Conservation (phyloP, 1,140 invertebrate species). For the Archivesica marissinica region DNA sequence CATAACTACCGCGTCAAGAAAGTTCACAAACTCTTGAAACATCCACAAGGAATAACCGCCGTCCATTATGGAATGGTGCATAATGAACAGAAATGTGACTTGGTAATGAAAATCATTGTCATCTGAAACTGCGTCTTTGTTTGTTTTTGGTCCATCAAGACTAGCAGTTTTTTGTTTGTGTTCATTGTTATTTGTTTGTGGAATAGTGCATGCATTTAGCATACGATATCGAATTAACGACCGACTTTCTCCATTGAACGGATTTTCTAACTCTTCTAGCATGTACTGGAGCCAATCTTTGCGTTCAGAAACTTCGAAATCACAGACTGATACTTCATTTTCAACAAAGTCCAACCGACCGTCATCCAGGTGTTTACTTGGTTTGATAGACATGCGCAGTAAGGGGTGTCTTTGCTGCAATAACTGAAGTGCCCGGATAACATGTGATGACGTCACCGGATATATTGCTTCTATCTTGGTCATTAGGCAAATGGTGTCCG, state of each 20-base stretch:
- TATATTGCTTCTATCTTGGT: slow-evolving; percentile 23
- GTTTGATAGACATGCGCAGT: slow-evolving; percentile 23
- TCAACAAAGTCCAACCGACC: slow-evolving; percentile 15
- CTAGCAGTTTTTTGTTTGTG: no score
- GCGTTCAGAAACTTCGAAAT: slow-evolving; percentile 33
- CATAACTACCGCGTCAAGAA: slow-evolving; percentile 31
- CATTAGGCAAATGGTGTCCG: slow-evolving; percentile 37
- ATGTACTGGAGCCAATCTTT: slow-evolving; percentile 27
- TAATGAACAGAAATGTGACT: slow-evolving; percentile 36
- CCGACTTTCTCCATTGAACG: not conserved
- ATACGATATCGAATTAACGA: slow-evolving; percentile 31
- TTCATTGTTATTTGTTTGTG: not conserved
- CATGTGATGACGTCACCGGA: not conserved
- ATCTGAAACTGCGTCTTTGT: not conserved
- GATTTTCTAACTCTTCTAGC: slow-evolving; percentile 10
- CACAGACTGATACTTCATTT: not conserved
- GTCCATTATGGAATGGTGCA: slow-evolving; percentile 55
- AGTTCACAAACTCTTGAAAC: slow-evolving; percentile 46
- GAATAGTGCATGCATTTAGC: not conserved
- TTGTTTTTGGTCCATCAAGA: not conserved
- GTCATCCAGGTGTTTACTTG: not conserved
- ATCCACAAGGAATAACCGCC: slow-evolving; percentile 52
- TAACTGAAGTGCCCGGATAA: not conserved
- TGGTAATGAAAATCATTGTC: not conserved
- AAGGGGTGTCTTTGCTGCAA: slow-evolving; percentile 24